phyloP scores from a whole-genome alignment of 2,888 invertebrate genomes.

The Hemistola chrysoprasaria region DNA sequence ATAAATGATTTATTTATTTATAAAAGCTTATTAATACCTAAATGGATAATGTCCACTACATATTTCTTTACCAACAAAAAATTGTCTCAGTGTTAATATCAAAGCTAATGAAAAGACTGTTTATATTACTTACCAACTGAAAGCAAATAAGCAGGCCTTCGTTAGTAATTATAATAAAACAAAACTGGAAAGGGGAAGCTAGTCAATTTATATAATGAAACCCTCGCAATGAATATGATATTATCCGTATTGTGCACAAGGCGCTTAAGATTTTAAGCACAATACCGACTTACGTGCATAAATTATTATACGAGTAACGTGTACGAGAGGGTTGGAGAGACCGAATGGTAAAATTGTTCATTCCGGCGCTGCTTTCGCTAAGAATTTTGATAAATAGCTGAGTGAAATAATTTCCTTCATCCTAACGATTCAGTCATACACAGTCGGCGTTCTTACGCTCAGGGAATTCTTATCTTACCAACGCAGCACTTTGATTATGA shows the following conservation, averaged over 20 bases:
- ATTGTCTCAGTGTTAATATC: no score
- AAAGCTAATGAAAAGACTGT: no score
- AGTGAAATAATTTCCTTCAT: conserved; percentile 68
- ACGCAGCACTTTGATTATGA: conserved; percentile 79
- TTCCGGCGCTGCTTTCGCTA: conserved; percentile 43
- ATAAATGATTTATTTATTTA: no score
- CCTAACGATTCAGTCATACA: conserved; percentile 57
- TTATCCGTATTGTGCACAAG: conserved; percentile 26
- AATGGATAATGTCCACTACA: no score
- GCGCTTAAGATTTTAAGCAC: conserved; percentile 32
- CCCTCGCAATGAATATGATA: conserved; percentile 23
- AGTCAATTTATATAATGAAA: conserved; percentile 17
- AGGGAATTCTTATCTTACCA: conserved; percentile 75
- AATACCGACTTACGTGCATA: conserved; percentile 47
- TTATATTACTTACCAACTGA: no score
- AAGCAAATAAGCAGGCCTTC: no score
- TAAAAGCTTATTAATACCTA: no score
- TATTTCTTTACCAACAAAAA: no score
- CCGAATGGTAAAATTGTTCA: conserved; percentile 50
- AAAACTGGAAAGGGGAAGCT: conserved; percentile 4
- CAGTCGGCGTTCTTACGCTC: conserved; percentile 54
- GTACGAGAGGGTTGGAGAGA: conserved; percentile 29
- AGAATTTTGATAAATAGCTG: conserved; percentile 74
- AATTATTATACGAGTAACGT: conserved; percentile 40
- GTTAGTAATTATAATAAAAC: conserved; percentile 2